Evolutionary conservation across 2,888 invertebrate genomes (phyloP).

Genomic region (Timandra comae): DNA sequence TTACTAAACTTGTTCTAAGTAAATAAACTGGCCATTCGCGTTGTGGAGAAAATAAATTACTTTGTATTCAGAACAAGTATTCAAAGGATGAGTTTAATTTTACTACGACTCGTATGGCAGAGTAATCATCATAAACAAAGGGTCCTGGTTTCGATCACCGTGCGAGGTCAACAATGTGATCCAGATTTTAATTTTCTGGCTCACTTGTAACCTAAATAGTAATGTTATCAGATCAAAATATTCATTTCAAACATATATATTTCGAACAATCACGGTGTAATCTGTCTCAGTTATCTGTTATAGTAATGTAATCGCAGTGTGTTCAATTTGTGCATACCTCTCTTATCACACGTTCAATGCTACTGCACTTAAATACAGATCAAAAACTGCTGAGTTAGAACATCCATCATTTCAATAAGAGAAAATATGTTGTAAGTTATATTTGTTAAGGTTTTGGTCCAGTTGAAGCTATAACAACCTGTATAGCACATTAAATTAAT

Average conservation of each 20-base stretch:
- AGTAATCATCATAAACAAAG: too few species aligned
- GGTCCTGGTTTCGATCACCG: too few species aligned
- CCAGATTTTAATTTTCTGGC: too few species aligned
- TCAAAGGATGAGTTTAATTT: too few species aligned
- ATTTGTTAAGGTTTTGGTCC: conserved; percentile 22
- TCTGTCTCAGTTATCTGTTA: conserved; percentile 3
- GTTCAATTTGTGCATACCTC: conserved; percentile 26
- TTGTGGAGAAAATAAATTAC: background rate
- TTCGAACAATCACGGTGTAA: too few species aligned
- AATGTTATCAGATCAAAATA: too few species aligned
- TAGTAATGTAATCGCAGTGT: conserved; percentile 28
- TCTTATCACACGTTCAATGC: conserved; percentile 45
- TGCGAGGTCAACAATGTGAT: too few species aligned
- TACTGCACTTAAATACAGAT: conserved; percentile 58
- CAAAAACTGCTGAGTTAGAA: conserved; percentile 69
- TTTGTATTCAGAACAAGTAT: background rate
- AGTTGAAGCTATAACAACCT: conserved; percentile 25
- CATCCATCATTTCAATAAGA: conserved; percentile 64
- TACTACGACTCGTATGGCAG: too few species aligned
- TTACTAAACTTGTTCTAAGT: conserved; percentile 35
- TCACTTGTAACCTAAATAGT: too few species aligned
- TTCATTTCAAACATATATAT: too few species aligned
- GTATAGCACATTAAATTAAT: too few species aligned
- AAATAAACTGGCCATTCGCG: conserved; percentile 3
- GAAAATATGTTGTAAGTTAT: conserved; percentile 35